phyloP scores from a whole-genome alignment of 2,888 invertebrate genomes.

The Drosophila colorata region DNA sequence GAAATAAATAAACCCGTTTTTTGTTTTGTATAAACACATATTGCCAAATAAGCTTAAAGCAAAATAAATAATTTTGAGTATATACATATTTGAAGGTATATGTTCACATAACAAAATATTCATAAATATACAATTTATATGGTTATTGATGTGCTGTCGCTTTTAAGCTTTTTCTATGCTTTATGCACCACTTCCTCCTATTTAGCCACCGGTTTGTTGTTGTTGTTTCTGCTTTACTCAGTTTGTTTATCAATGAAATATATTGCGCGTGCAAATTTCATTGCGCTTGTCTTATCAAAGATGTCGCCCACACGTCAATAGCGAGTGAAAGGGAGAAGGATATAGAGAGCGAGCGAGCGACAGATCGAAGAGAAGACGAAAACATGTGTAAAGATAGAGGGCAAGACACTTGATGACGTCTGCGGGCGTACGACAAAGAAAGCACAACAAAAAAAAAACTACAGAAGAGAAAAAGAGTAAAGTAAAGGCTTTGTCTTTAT shows the following conservation, averaged over 20 bases:
- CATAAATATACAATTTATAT: constrained; percentile 32
- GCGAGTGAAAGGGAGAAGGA: constrained; percentile 3
- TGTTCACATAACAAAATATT: neutral
- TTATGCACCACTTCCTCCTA: constrained; percentile 66
- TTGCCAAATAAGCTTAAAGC: constrained; percentile 17
- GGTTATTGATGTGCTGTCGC: constrained; percentile 10
- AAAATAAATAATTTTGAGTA: neutral
- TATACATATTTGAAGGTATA: neutral
- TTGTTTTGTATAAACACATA: constrained; percentile 10
- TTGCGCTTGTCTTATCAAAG: constrained; percentile 46
- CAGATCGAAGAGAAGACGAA: neutral
- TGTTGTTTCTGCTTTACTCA: constrained; percentile 5
- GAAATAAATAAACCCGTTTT: constrained; percentile 13
- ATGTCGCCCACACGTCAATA: constrained; percentile 22
- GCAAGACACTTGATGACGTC: constrained; percentile 51
- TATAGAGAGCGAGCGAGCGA: neutral
- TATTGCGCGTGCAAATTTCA: constrained; percentile 62
- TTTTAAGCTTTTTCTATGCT: constrained; percentile 38
- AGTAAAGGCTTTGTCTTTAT: constrained; percentile 38
- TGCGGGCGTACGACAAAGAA: constrained; percentile 28
- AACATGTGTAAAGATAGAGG: constrained; percentile 8
- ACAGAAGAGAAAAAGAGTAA: constrained; percentile 7
- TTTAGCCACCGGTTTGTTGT: constrained; percentile 19
- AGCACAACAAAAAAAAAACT: constrained; percentile 6
- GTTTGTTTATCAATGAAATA: constrained; percentile 62